These are phyloP conservation scores for Varecia variegata DNA, from an alignment of 2,797 vertebrate species.

Conservation along the genomic window DNA sequence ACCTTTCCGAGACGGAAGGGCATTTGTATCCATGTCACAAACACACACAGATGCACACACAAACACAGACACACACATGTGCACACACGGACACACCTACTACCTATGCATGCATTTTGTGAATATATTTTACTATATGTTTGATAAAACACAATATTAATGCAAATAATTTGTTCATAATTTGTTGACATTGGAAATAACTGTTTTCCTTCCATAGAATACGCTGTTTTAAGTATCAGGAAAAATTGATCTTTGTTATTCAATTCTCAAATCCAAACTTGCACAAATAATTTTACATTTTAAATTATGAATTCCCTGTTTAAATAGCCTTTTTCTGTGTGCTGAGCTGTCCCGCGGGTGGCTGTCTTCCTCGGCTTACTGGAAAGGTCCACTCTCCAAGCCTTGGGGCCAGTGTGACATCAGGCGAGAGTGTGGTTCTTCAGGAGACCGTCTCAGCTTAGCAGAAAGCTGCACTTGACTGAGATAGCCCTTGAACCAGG, in stretches of 20 bases:
- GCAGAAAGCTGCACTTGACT: neutral
- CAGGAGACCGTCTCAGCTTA: neutral
- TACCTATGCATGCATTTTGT: neutral
- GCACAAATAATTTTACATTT: neutral
- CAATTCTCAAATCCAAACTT: neutral
- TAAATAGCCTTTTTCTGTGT: neutral
- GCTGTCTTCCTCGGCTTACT: neutral
- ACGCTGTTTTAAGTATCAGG: neutral
- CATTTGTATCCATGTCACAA: neutral
- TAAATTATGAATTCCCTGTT: neutral
- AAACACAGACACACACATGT: fast-evolving
- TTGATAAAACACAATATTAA: neutral
- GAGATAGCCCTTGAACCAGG: too few relatives aligned
- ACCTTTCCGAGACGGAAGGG: neutral
- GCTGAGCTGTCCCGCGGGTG: fast-evolving
- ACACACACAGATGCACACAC: neutral
- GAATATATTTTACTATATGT: neutral
- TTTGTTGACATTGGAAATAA: neutral
- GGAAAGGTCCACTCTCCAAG: neutral
- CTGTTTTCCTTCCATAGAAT: neutral
- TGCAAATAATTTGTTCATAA: neutral
- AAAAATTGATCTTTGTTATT: neutral
- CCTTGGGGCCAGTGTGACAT: fast-evolving
- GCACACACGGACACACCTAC: neutral
- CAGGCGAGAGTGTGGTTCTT: fast-evolving